Base-by-base conservation (phyloP, 2,888 invertebrate species). In the Lasioglossum oenotherae region DNA sequence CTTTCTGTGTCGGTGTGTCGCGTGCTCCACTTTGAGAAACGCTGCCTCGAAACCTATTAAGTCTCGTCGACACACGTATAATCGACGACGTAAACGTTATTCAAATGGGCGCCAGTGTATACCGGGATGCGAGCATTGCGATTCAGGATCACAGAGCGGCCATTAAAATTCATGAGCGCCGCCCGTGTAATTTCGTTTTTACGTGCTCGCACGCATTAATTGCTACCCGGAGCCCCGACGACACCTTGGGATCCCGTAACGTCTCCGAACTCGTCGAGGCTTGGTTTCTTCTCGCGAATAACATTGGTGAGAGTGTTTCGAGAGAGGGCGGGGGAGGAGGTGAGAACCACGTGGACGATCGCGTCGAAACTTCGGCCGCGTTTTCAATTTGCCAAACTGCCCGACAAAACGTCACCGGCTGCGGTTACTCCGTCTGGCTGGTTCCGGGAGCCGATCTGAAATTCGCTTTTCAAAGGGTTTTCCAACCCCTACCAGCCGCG, bases 401-500 rank as follows among this genome's bases (percentile, higher is more conserved):
- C 79, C 73, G 82, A 72, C 74, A 10, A 86, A 87, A 87, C 85
- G 84, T 85, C 78, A 87, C 76, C 19, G 80, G 76, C 44, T 88
- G 84, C 74, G 86, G 86, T 86, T 83, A 84, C 81, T 74, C 75
- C 67, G 84, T 88, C 76, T 60, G 77, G 71, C 41, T 79, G 67
- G 80, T 78, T 77, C 27, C 57, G 53, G 27, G 76, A 76, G 72
- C 73, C 67, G 82, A 75, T 71, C 79, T 38, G 82, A 84, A 88
- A 88, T 85, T 84, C 81, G 78, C 74, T 79, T 87, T 86, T 84
- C 83, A 85, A 87, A 89, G 85, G 89, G 75, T 46, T 78, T 53
- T 35, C 38, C 35, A 10, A 41, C 78, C 79, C 77, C 69, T n/a
- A 57, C 14, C 49, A 60, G n/a, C 19, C 27, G 19, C n/a, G 49